These are phyloP conservation scores for Cygnus olor DNA, from an alignment of 2,797 vertebrate genomes.

Conservation along the genomic window DNA sequence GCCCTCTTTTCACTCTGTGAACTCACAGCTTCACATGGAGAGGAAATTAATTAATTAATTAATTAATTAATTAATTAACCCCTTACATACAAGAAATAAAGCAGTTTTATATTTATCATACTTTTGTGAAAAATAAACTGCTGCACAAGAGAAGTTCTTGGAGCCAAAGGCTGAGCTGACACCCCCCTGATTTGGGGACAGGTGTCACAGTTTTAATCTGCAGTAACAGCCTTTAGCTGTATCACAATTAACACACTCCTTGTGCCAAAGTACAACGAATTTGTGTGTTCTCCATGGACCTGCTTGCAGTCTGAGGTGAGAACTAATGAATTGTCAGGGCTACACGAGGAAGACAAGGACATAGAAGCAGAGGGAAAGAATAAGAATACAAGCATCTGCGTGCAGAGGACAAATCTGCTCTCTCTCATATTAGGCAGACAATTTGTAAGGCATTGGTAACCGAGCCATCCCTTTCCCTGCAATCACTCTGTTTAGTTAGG, in stretches of 20 bases:
- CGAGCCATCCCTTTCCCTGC: neutral
- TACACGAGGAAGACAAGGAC: constrained; percentile 47
- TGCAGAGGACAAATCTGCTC: constrained; percentile 42
- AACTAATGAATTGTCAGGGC: constrained; percentile 64
- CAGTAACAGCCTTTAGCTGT: constrained; percentile 31
- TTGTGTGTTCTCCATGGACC: constrained; percentile 40
- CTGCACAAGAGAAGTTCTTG: neutral
- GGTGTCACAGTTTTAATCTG: neutral
- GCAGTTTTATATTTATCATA: fast-evolving
- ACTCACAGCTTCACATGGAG: neutral
- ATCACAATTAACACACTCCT: constrained; percentile 43
- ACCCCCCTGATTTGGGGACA: neutral
- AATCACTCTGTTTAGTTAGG: neutral
- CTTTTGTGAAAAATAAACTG: neutral
- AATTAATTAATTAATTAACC: neutral
- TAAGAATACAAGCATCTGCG: neutral
- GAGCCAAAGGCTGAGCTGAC: neutral
- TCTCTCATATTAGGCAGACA: neutral
- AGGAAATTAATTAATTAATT: no score
- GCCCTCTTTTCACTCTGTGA: neutral
- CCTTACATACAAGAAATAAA: neutral
- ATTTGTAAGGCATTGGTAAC: constrained; percentile 4
- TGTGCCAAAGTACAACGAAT: constrained; percentile 35
- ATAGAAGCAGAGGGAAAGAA: constrained; percentile 1
- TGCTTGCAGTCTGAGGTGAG: constrained; percentile 55